phyloP scores from a whole-genome alignment of 2,113 vertebrate genomes.

The Alexandromys fortis region DNA sequence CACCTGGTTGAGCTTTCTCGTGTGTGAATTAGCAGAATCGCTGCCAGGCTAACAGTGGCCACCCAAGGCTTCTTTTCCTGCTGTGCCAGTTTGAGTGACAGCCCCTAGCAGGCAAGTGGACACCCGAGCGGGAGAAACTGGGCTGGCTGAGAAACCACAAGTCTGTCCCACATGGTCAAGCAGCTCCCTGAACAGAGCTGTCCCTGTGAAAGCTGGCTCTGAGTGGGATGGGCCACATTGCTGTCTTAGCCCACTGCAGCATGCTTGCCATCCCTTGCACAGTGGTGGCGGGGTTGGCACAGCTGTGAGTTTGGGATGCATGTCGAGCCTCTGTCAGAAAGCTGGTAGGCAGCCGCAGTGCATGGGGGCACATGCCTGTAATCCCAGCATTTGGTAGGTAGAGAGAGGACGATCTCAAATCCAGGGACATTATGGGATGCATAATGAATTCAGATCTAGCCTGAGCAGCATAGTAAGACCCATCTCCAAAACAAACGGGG shows the following conservation, averaged over 20 bases:
- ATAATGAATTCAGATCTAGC: neutral
- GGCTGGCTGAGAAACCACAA: neutral
- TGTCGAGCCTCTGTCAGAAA: neutral
- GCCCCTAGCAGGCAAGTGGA: neutral
- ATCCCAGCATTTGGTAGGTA: neutral
- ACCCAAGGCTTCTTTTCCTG: neutral
- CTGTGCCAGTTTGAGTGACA: neutral
- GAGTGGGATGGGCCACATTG: neutral
- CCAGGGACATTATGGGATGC: neutral
- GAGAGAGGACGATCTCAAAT: neutral
- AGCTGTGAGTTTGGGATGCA: neutral
- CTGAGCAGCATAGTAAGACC: neutral
- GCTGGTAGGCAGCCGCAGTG: neutral
- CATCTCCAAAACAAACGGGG: neutral
- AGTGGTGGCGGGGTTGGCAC: neutral
- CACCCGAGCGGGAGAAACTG: neutral
- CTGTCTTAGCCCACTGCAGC: neutral
- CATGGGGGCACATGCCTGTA: neutral
- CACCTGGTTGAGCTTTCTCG: neutral
- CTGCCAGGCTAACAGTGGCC: no score
- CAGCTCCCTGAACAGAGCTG: neutral
- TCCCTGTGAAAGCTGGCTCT: constrained; percentile 57
- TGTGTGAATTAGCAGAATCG: fast-evolving
- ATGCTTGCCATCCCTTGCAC: neutral
- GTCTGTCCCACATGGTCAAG: neutral